Percentiles rank a stretch among this genome's conserved stretches.
These are phyloP conservation scores for Catharus fuscescens DNA, from an alignment of 2,113 vertebrate species.

Conservation along the genomic window DNA sequence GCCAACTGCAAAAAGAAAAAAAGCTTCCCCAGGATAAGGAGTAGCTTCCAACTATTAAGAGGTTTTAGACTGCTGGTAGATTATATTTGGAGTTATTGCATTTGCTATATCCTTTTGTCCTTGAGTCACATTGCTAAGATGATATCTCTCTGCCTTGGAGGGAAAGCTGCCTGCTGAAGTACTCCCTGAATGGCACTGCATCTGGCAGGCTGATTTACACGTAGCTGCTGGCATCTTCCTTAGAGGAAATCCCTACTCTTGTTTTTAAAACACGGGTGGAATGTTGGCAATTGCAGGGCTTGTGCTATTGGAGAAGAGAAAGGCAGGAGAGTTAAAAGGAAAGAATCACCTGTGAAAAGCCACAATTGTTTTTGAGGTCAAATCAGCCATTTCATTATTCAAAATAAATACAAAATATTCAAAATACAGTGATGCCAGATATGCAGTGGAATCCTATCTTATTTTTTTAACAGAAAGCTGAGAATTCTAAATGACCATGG, in stretches of 20 bases:
- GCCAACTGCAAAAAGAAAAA: background rate
- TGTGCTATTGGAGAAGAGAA: background rate
- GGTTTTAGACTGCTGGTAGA: background rate
- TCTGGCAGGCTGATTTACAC: background rate
- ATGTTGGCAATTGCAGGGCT: background rate
- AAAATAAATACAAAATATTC: background rate
- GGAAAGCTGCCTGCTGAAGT: background rate
- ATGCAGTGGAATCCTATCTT: background rate
- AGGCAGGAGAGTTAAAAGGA: background rate
- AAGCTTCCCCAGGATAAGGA: background rate
- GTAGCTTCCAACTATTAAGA: background rate
- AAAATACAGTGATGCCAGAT: background rate
- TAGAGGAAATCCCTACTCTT: background rate
- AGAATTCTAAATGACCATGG: background rate
- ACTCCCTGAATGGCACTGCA: background rate
- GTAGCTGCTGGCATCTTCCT: background rate
- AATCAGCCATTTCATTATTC: background rate
- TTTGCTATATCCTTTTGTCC: conserved; percentile 4
- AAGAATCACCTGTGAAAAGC: background rate
- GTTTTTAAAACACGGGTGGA: background rate
- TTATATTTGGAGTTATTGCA: background rate
- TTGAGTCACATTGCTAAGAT: background rate
- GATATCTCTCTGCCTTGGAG: background rate
- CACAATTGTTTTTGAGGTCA: background rate
- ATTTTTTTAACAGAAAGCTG: background rate